Base-by-base conservation (phyloP, 1,140 invertebrate genomes). In the Rhysida immarginata region DNA sequence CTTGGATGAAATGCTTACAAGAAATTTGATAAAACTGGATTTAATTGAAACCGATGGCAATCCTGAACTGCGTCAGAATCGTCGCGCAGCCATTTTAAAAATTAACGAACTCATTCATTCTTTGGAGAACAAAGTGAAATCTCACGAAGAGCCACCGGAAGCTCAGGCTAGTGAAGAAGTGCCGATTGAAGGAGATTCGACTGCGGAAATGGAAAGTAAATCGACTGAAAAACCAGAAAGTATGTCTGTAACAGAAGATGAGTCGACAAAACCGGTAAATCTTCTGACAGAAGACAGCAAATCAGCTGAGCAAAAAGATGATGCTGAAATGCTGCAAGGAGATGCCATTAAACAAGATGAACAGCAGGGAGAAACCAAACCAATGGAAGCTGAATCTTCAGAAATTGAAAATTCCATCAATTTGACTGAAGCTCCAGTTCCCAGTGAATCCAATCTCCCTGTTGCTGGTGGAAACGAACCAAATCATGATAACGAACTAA, bases 1-100 rank as follows among this genome's bases (percentile, higher is more conserved):
- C 67, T 69, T 96, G 43, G 92, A 96, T 68, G 92, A 96, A 71
- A 95, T 95, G 90, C 71, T 96, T 16, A 96, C 91, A 1, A 78
- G 91, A 43, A 87, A 89, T 66, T 74, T 96, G 56, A 79, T 96
- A 2, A 90, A 91, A 68, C 69, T 96, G 56, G 93, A 96, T 67
- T 82, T 85, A 61, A 86, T 96, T 54, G 88, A 94, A 64, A 87
- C 88, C 0, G 87, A 91, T 57, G 89, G 89, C 1, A 83, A 87
- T 63, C 87, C 93, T 25, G 83, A 87, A 63, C 85, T 96, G 27
- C 75, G 91, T 61, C 78, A 81, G 55, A 85, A 86, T 0, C 75
- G 92, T 20, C 90, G 85, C 68, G 83, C 88, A 61, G 85, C 86
- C 0, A 91, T 96, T 11, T 85, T 82, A 65, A 82, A 80, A 66